These are phyloP conservation scores for Amphiprion ocellaris DNA, from an alignment of 2,113 vertebrate species.

Conservation along the genomic window DNA sequence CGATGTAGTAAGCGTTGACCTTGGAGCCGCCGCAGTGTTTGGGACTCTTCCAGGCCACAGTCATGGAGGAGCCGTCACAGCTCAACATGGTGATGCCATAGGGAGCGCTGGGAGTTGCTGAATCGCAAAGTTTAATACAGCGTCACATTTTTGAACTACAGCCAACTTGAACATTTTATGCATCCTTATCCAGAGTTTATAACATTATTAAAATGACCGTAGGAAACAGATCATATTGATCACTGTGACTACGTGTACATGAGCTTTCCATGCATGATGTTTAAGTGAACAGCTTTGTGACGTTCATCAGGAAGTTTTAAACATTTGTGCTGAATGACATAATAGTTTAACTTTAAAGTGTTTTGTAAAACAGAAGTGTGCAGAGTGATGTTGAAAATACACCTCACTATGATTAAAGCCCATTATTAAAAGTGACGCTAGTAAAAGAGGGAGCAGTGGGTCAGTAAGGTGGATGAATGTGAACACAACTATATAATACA, in stretches of 20 bases:
- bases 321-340: not conserved
- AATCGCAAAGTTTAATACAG: not conserved
- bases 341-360: not conserved
- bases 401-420: conserved; percentile 20
- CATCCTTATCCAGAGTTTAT: not conserved
- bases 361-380: not conserved
- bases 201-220: not conserved
- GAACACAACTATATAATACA: conserved; percentile 51
- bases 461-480: not conserved
- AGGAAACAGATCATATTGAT: not conserved
- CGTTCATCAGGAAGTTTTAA: not conserved
- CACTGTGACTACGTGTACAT: not conserved
- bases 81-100: conserved; percentile 92
- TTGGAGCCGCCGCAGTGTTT: conserved; percentile 90
- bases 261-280: conserved; percentile 7
- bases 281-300: not conserved
- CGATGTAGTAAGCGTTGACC: conserved; percentile 93
- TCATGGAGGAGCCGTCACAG: conserved; percentile 93
- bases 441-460: conserved; percentile 17
- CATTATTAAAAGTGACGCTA: conserved; percentile 12
- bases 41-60: conserved; percentile 94
- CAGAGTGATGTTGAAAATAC: not conserved
- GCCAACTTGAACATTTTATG: not conserved
- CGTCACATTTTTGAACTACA: not conserved
- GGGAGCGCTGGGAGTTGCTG: conserved; percentile 92